Conservation (phyloP, 2,888 invertebrate species). For the Euzophera pinguis region DNA sequence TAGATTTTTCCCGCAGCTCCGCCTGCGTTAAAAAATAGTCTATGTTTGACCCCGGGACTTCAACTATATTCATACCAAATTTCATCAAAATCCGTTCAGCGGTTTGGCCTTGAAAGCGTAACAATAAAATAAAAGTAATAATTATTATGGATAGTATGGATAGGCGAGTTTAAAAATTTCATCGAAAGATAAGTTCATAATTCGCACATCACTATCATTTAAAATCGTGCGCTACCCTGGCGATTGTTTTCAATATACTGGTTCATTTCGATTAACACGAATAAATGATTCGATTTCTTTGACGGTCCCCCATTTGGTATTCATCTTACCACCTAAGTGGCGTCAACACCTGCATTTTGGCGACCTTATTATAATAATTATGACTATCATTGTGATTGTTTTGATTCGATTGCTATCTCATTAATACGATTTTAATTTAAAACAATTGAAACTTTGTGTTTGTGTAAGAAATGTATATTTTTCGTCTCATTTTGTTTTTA, state of each 20-base stretch:
- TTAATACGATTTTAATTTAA: constrained; percentile 3
- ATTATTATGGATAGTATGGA: not conserved
- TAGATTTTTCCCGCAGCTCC: too few species aligned
- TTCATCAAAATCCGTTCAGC: too few species aligned
- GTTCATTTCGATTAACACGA: constrained; percentile 74
- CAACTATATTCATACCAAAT: too few species aligned
- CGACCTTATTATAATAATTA: constrained; percentile 61
- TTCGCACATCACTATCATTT: constrained; percentile 31
- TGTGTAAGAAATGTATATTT: not conserved
- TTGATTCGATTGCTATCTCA: constrained; percentile 26
- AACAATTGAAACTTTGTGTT: not conserved
- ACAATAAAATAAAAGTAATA: too few species aligned
- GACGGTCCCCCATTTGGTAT: constrained; percentile 62
- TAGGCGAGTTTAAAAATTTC: not conserved
- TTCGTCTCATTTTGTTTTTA: not conserved
- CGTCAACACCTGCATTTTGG: constrained; percentile 53
- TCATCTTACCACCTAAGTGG: constrained; percentile 35
- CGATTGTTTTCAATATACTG: constrained; percentile 78
- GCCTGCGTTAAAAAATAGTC: too few species aligned
- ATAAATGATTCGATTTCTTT: constrained; percentile 67
- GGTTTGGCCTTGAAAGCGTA: too few species aligned
- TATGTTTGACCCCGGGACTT: too few species aligned
- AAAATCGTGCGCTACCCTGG: constrained; percentile 70
- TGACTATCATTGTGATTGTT: constrained; percentile 34
- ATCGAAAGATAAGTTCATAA: constrained; percentile 29